Percentiles rank a stretch among this genome's conserved stretches.
Conservation (phyloP, 1,140 invertebrate genomes). For the Ctenoplectra terminalis region DNA sequence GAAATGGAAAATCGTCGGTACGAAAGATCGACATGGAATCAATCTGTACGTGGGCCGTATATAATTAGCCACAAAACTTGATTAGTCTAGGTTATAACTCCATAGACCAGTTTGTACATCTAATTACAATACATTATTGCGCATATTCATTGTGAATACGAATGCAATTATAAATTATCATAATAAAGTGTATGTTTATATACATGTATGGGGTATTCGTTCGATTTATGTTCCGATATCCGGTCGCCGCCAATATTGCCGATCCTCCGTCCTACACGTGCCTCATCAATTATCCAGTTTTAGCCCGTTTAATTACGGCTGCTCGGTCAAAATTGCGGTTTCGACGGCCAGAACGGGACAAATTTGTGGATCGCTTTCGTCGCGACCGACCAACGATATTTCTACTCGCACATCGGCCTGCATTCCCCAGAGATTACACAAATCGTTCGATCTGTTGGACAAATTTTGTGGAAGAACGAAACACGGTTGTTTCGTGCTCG, state of each 20-base stretch:
- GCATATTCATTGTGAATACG: slow-evolving; percentile 75
- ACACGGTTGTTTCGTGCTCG: neutral
- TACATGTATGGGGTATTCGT: slow-evolving; percentile 66
- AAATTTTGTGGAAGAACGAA: neutral
- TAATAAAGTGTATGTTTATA: slow-evolving; percentile 77
- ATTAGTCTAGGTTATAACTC: slow-evolving; percentile 72
- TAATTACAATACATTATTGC: slow-evolving; percentile 73
- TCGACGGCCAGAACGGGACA: slow-evolving; percentile 25
- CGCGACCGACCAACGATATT: neutral
- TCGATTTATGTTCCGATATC: slow-evolving; percentile 59
- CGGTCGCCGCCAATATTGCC: slow-evolving; percentile 52
- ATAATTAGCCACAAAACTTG: slow-evolving; percentile 70
- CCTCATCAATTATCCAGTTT: slow-evolving; percentile 66
- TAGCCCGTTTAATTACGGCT: slow-evolving; percentile 59
- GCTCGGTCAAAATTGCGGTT: slow-evolving; percentile 58
- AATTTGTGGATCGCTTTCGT: slow-evolving; percentile 51
- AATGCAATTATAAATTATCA: slow-evolving; percentile 73
- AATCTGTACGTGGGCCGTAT: slow-evolving; percentile 55
- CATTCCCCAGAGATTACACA: too few species aligned
- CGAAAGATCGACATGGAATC: slow-evolving; percentile 38
- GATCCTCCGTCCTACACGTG: slow-evolving; percentile 31
- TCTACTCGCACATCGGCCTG: neutral
- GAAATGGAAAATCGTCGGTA: neutral
- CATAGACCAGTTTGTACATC: slow-evolving; percentile 75
- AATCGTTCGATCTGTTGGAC: neutral